These are phyloP conservation scores for Arion vulgaris DNA, from an alignment of 1,140 invertebrate genomes.

Conservation along the genomic window DNA sequence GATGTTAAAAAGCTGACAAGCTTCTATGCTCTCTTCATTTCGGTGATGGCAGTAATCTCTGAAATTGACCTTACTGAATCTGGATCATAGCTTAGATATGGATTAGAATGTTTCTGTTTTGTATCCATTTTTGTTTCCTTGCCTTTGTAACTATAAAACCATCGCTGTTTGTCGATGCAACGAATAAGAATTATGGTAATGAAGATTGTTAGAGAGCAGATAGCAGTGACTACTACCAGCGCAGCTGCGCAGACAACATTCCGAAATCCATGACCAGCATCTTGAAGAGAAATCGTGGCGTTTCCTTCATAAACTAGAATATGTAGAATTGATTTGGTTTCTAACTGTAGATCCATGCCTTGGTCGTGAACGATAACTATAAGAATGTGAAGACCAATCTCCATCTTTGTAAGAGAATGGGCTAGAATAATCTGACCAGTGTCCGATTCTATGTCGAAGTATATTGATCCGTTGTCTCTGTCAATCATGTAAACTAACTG, in stretches of 20 bases:
- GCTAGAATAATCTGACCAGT: slow-evolving; percentile 53
- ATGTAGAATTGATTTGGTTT: slow-evolving; percentile 45
- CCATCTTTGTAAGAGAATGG: slow-evolving; percentile 74
- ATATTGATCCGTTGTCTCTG: slow-evolving; percentile 50
- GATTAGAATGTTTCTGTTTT: background rate
- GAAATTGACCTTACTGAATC: background rate
- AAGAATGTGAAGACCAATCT: slow-evolving; percentile 74
- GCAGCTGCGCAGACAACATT: slow-evolving; percentile 57
- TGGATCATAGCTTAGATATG: background rate
- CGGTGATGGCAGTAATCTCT: background rate
- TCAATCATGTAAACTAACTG: slow-evolving; percentile 51
- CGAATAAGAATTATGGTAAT: slow-evolving; percentile 53
- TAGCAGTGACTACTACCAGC: slow-evolving; percentile 53
- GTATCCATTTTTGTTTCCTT: slow-evolving; percentile 43
- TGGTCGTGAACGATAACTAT: slow-evolving; percentile 51
- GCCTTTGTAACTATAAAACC: slow-evolving; percentile 44
- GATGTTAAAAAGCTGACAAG: slow-evolving; percentile 64
- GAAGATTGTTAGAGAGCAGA: slow-evolving; percentile 51
- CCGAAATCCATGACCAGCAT: slow-evolving; percentile 33
- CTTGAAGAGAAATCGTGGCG: slow-evolving; percentile 23
- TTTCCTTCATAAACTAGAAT: slow-evolving; percentile 48
- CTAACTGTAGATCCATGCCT: slow-evolving; percentile 66
- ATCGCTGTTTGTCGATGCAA: slow-evolving; percentile 49
- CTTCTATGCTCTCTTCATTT: slow-evolving; percentile 52
- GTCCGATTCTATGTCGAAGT: slow-evolving; percentile 51